phyloP scores from a whole-genome alignment of 2,888 invertebrate species.

The Tetheella fluctuosa region DNA sequence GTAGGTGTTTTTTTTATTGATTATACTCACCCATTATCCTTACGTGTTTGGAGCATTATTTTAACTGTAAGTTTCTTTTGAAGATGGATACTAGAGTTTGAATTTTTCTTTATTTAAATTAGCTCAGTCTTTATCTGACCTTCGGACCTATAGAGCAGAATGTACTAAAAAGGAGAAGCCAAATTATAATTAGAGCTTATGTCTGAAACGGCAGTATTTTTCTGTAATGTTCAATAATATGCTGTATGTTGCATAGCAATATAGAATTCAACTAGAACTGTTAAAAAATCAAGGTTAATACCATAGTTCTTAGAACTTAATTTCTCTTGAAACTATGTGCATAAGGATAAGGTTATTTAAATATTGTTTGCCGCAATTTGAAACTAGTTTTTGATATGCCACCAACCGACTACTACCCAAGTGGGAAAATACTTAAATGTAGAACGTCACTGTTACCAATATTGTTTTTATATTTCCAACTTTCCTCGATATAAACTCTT shows the following conservation, averaged over 20 bases:
- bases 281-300: background rate
- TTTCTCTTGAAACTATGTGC: background rate
- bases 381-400: background rate
- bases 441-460: background rate
- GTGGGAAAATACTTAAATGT: constrained; percentile 1
- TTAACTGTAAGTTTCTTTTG: background rate
- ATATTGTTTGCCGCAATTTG: constrained; percentile 5
- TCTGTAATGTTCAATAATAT: too few species aligned
- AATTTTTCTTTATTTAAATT: too few species aligned
- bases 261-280: background rate
- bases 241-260: background rate
- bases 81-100: background rate
- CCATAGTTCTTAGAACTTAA: background rate
- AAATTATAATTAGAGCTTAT: too few species aligned
- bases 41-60: background rate
- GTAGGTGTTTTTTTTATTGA: too few species aligned
- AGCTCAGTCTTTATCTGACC: background rate
- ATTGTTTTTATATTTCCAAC: background rate
- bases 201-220: too few species aligned
- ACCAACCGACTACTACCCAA: background rate
- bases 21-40: too few species aligned
- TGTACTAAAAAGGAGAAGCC: background rate
- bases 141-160: background rate
- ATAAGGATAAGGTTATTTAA: constrained; percentile 9
- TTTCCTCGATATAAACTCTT: background rate